These are phyloP conservation scores for Vannuccia rotundouncinata DNA, from an alignment of 2,888 invertebrate species.

Conservation along the genomic window DNA sequence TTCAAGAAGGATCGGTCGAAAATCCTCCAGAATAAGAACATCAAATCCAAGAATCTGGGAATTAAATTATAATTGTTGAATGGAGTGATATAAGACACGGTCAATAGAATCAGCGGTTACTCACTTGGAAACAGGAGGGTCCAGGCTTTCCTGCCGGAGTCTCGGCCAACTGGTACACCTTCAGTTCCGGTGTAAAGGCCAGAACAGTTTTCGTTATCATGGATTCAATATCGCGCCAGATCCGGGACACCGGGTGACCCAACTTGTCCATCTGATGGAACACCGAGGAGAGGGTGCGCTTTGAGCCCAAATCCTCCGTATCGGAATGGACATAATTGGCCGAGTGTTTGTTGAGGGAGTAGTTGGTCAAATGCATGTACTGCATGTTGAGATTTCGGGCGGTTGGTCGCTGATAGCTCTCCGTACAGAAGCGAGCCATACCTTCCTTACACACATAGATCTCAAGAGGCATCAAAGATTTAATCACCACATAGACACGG, in stretches of 20 bases:
- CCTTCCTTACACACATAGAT: constrained; percentile 55
- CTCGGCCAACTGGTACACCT: constrained; percentile 51
- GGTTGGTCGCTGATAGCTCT: constrained; percentile 57
- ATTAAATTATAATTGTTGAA: background rate
- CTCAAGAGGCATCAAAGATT: constrained; percentile 57
- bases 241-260: constrained; percentile 52
- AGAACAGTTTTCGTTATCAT: constrained; percentile 58
- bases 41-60: constrained; percentile 59
- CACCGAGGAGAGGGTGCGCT: constrained; percentile 57
- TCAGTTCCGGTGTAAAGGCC: constrained; percentile 58
- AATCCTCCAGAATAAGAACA: constrained; percentile 55
- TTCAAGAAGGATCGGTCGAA: constrained; percentile 58
- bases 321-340: constrained; percentile 55
- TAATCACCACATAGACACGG: constrained; percentile 58
- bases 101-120: constrained; percentile 33
- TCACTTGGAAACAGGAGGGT: constrained; percentile 59
- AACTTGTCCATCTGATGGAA: constrained; percentile 50
- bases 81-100: no score
- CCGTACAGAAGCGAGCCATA: constrained; percentile 59
- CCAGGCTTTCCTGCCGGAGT: constrained; percentile 53
- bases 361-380: constrained; percentile 60
- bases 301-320: constrained; percentile 55
- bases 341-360: constrained; percentile 58
- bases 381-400: constrained; percentile 56
- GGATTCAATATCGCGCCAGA: constrained; percentile 57